phyloP scores from a whole-genome alignment of 2,888 invertebrate genomes.

The Conomelus anceps region DNA sequence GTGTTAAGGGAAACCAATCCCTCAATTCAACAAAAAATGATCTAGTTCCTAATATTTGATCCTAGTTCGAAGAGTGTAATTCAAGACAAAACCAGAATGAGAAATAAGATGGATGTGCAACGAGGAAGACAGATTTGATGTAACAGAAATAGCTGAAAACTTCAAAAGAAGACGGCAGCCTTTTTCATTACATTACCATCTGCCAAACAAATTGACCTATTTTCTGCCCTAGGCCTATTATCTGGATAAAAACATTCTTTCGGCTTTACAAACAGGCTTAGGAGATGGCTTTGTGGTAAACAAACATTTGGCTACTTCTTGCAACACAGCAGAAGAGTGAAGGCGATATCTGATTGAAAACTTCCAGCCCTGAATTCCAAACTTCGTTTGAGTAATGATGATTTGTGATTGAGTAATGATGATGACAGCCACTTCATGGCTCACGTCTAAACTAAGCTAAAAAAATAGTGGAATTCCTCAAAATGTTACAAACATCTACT shows the following conservation, averaged over 20 bases:
- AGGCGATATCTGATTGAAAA: background rate
- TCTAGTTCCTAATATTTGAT: no score
- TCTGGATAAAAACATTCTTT: background rate
- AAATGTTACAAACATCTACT: no score
- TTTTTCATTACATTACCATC: background rate
- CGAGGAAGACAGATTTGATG: background rate
- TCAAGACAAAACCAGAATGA: no score
- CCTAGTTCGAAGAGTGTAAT: no score
- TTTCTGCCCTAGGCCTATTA: background rate
- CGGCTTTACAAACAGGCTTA: background rate
- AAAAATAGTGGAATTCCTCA: no score
- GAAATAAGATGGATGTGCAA: no score
- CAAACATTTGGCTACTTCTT: background rate
- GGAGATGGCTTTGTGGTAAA: background rate
- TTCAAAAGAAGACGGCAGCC: background rate
- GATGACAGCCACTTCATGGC: no score
- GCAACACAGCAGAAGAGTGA: background rate
- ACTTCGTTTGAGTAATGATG: background rate
- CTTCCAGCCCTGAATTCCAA: background rate
- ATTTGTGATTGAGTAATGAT: no score
- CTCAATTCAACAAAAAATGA: no score
- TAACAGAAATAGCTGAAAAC: background rate
- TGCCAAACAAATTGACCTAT: background rate
- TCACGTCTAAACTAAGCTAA: no score
- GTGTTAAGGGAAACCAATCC: no score